A percentile compares a stretch with the other conserved stretches of the same genome.
phyloP scores from a whole-genome alignment of 2,888 invertebrate genomes.

The Agrypnus murinus region DNA sequence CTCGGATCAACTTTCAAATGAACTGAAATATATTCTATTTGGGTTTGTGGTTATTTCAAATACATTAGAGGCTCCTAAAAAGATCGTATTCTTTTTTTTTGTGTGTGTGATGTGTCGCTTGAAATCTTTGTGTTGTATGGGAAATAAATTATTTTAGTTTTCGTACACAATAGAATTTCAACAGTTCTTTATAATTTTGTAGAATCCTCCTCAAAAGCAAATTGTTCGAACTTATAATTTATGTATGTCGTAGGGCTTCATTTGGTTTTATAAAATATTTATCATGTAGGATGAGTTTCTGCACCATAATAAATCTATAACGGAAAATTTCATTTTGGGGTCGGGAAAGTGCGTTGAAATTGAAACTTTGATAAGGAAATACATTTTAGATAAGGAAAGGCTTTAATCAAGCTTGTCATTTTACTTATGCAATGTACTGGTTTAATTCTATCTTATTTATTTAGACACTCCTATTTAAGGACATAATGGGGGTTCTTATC shows the following conservation, averaged over 20 bases:
- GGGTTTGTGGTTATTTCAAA: slow-evolving; percentile 49
- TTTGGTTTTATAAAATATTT: slow-evolving; percentile 19
- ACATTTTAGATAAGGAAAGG: slow-evolving; percentile 5
- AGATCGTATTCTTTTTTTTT: slow-evolving; percentile 42
- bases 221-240: slow-evolving; percentile 30
- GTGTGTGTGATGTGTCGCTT: slow-evolving; percentile 1
- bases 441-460: neutral
- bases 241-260: slow-evolving; percentile 7
- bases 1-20: slow-evolving; percentile 61
- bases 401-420: neutral
- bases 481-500: no score
- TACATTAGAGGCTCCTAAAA: slow-evolving; percentile 46
- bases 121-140: slow-evolving; percentile 35
- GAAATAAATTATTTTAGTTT: slow-evolving; percentile 43
- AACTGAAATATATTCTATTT: slow-evolving; percentile 62
- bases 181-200: slow-evolving; percentile 26
- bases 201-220: slow-evolving; percentile 26
- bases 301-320: slow-evolving; percentile 15
- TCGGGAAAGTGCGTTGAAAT: neutral
- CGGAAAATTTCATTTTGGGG: neutral
- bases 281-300: slow-evolving; percentile 16
- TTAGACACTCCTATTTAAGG: no score
- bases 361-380: slow-evolving; percentile 5
- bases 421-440: neutral
- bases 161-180: slow-evolving; percentile 24